Evolutionary conservation across 2,113 vertebrate genomes (phyloP).

Genomic region (Psilopogon haemacephalus): DNA sequence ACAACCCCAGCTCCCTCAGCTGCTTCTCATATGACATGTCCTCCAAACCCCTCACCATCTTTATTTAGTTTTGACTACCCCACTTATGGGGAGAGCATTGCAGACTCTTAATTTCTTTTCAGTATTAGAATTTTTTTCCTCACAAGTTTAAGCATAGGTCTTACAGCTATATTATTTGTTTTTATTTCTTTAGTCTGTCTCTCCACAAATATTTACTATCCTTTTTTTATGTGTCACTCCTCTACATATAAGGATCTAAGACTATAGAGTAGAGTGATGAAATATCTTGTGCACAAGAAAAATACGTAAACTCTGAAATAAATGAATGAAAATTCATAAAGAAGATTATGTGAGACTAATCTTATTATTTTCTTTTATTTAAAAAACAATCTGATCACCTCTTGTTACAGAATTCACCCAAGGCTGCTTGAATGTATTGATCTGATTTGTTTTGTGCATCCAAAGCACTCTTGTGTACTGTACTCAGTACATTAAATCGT

Average conservation of each 20-base stretch:
- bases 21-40: too few relatives aligned
- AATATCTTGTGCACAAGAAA: neutral
- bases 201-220: neutral
- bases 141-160: neutral
- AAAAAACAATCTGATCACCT: neutral
- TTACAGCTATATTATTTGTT: neutral
- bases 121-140: neutral
- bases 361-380: neutral
- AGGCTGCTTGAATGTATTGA: neutral
- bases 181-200: neutral
- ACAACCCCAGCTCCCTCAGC: too few relatives aligned
- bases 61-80: neutral
- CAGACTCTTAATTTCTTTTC: neutral
- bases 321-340: neutral
- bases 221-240: neutral
- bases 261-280: neutral
- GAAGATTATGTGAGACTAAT: neutral
- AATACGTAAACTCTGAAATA: neutral
- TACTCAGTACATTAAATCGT: neutral
- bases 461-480: neutral
- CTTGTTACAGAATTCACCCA: conserved; percentile 23
- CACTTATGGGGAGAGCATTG: neutral
- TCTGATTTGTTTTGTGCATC: neutral
- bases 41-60: too few relatives aligned
- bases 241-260: neutral